These are phyloP conservation scores for Nothoprocta perdicaria DNA, from an alignment of 2,113 vertebrate genomes.

Conservation along the genomic window DNA sequence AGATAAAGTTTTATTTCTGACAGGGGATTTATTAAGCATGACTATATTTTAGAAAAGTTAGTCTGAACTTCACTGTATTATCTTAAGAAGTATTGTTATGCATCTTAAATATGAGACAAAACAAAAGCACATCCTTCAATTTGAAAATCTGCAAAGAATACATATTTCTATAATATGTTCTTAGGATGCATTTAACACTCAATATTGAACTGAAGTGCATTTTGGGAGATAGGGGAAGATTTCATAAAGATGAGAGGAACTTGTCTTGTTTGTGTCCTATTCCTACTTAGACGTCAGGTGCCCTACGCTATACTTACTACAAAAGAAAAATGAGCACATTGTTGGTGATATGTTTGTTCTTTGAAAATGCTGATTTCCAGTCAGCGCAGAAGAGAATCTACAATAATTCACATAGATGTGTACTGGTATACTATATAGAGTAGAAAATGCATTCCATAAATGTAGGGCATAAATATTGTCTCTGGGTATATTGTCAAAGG, in stretches of 20 bases:
- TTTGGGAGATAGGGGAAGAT: background rate
- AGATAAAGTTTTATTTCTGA: background rate
- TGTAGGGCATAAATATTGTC: background rate
- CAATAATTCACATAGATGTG: background rate
- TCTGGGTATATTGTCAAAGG: accelerated
- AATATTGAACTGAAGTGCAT: background rate
- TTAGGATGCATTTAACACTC: background rate
- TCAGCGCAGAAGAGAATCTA: background rate
- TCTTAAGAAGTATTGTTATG: background rate
- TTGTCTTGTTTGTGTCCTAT: background rate
- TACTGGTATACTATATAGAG: background rate
- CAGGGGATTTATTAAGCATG: background rate
- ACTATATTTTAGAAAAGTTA: background rate
- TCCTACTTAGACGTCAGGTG: background rate
- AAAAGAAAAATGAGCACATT: background rate
- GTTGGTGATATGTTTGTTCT: background rate
- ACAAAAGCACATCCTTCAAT: background rate
- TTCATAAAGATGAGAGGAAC: background rate
- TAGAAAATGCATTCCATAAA: background rate
- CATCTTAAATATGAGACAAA: background rate
- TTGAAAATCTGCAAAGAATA: background rate
- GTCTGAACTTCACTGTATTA: background rate
- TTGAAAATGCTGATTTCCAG: background rate
- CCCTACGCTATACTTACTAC: background rate
- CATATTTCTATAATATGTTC: background rate